Base-by-base conservation (phyloP, 2,113 vertebrate species). In the Zapornia atra region DNA sequence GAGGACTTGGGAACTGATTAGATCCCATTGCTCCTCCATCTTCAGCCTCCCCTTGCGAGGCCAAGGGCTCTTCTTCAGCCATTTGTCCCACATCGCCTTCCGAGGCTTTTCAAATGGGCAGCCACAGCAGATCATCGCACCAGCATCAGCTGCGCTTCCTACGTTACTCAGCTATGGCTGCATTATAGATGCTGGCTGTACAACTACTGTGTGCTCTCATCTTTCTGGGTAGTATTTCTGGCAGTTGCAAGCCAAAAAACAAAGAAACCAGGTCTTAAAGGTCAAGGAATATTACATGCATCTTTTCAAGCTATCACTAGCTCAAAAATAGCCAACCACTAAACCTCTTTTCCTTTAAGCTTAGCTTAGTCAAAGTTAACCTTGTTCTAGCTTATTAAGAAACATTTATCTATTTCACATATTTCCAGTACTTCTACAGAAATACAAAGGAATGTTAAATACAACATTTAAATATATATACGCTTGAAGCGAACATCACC, bases 271-370 rank as follows among this genome's bases (percentile, higher is more conserved):
- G 44, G 57, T 46, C 65, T 71, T 66, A 92, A 66, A 91, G 76
- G 90, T 88, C 92, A 95, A 93, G 86, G 72, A 71, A 88, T 80
- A 84, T 77, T 76, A 53, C n/a, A 71, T 82, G 61, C 1, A 14
- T 93, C 88, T 88, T 79, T 94, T 93, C 88, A 90, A 68, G 48
- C 38, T 70, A 71, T 72, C 92, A 75, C 28, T 76, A 63, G 68
- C 68, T 54, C 28, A 77, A 68, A 34, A 73, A 57, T 12, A 28
- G 10, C 11, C 33, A 79, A 19, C 22, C 19, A 68, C 22, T 28
- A 59, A 90, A 17, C 0, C 7, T 51, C 38, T 71, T 88, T 76
- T 57, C 79, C 38, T 46, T 77, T 42, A 36, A 38, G 50, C 9
- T 64, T 42, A 11, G 19, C 9, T 93, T 88, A 80, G 70, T 86